phyloP scores from a whole-genome alignment of 2,113 vertebrate genomes.

The Oreotrochilus melanogaster region DNA sequence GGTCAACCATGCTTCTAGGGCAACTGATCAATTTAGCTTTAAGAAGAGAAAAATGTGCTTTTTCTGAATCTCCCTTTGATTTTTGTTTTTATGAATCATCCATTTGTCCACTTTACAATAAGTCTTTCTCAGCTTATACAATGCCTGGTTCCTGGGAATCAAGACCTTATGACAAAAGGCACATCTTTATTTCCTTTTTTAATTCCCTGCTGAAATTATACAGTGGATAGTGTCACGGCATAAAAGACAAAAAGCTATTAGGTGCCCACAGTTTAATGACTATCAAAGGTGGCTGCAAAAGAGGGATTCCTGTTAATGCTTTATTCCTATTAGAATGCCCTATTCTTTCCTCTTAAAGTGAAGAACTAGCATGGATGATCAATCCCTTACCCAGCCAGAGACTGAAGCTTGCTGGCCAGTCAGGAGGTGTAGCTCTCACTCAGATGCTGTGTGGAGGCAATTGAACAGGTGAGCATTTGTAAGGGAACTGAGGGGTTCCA shows the following conservation, averaged over 20 bases:
- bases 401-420: background rate
- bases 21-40: slow-evolving; percentile 10
- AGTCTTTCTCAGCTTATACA: background rate
- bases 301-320: background rate
- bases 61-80: background rate
- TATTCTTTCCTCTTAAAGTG: background rate
- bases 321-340: background rate
- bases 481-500: background rate
- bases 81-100: background rate
- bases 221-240: background rate
- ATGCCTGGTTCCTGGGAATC: background rate
- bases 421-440: background rate
- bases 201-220: background rate
- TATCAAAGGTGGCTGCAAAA: background rate
- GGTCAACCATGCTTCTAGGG: slow-evolving; percentile 30
- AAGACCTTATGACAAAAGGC: background rate
- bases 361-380: background rate
- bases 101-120: background rate
- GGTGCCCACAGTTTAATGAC: background rate
- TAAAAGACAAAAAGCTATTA: background rate
- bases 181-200: background rate
- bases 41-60: background rate
- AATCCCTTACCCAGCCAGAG: background rate
- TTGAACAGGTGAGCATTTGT: background rate
- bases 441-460: background rate